Percentiles rank a stretch among this genome's conserved stretches.
Conservation (phyloP, 2,797 vertebrate genomes). For the Pyrocephalus nanus region DNA sequence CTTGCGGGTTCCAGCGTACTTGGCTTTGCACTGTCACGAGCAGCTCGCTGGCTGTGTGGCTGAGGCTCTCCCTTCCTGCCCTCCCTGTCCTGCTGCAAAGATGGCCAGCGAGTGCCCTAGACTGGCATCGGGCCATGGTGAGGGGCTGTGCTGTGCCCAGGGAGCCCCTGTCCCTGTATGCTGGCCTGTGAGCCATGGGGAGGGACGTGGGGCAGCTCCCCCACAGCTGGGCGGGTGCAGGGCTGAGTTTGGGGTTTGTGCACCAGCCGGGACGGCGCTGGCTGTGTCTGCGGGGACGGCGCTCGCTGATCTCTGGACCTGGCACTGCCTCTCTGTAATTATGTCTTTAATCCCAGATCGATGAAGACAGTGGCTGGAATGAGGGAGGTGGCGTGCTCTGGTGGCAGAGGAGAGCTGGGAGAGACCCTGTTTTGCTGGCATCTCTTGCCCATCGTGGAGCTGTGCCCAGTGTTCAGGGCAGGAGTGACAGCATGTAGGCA, state of each 20-base stretch:
- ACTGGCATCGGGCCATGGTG: rapidly evolving
- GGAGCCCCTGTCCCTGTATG: background rate
- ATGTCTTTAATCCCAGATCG: background rate
- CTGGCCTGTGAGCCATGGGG: rapidly evolving
- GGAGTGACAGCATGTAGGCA: rapidly evolving
- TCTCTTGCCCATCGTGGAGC: background rate
- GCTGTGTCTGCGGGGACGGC: background rate
- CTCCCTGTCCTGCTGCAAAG: background rate
- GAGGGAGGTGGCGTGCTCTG: background rate
- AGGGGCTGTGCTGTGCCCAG: background rate
- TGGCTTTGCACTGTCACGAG: background rate
- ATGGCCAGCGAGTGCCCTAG: background rate
- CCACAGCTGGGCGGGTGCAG: rapidly evolving
- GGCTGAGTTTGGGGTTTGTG: background rate
- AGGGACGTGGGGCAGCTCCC: background rate
- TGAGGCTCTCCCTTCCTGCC: background rate
- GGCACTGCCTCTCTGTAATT: background rate
- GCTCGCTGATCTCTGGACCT: background rate
- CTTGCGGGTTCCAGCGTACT: background rate
- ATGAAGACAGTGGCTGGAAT: background rate
- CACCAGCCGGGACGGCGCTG: background rate
- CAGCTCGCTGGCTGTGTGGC: background rate
- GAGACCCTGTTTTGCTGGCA: background rate
- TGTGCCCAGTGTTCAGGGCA: rapidly evolving
- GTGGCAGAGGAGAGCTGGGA: background rate